Evolutionary conservation across 2,888 invertebrate genomes (phyloP), one percentile per base, ranked within the genome.

Genomic region (Hedya salicella): DNA sequence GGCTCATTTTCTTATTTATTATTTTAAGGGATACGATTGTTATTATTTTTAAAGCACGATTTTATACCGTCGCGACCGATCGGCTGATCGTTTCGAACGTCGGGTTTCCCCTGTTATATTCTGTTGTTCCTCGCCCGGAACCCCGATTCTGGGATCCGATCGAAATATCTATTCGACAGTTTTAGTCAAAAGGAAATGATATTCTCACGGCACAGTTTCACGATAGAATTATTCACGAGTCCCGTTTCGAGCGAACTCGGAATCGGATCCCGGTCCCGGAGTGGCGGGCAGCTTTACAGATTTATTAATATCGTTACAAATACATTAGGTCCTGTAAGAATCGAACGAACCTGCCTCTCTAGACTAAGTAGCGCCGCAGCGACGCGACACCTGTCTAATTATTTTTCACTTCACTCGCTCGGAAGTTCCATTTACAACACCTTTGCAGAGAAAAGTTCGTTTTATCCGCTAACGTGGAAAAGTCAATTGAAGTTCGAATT

Each of bases 221-320:
- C 4, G 6, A 6, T 25, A 25, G 4, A 25, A 25, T 25, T 25
- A 25, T 25, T 25, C 3, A 6, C 25, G 6, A 4, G 25, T 6
- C 25, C 25, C 5, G 9, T 36, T 36, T 9, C 36, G 9, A 36
- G 6, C 36, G 36, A 36, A 36, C 36, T 36, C 9, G 9, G 36
- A 36, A 36, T 36, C 36, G 36, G 36, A 9, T 9, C 9, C 36
- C 36, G 6, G 9, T n/a, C 25, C 36, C 9, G 6, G 1, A 36
- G 36, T 14, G 3, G 3, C 44, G 32, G 17, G 57, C 56, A 56
- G 56, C 56, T 56, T 56, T 57, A 19, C 0, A 46, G 17, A 17
- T 19, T 57, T 56, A 56, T 17, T 44, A 6, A 11, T 36, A 13
- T 44, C 39, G 54, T 54, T 42, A 54, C 14, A 9, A 25, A 30